These are phyloP conservation scores for Lucilia cuprina DNA, from an alignment of 1,140 invertebrate genomes.

Conservation along the genomic window DNA sequence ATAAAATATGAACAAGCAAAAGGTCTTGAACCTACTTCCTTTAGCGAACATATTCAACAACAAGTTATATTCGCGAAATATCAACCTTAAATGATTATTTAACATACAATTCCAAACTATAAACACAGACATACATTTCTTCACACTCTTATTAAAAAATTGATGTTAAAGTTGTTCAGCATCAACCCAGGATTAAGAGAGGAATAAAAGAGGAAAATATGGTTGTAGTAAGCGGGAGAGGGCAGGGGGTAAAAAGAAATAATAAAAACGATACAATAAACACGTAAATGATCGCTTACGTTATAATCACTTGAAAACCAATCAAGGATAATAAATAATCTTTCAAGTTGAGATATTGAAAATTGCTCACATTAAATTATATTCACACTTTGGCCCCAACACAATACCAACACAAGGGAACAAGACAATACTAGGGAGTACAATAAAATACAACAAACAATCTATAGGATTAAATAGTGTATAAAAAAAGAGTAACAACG, in stretches of 20 bases:
- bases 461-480: background rate
- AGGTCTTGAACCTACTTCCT: slow-evolving; percentile 36
- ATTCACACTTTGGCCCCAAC: slow-evolving; percentile 60
- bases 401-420: slow-evolving; percentile 16
- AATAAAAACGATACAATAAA: slow-evolving; percentile 42
- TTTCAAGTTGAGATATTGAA: slow-evolving; percentile 55
- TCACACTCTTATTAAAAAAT: too few species aligned
- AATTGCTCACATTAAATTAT: slow-evolving; percentile 62
- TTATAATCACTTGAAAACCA: slow-evolving; percentile 63
- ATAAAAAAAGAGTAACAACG: background rate
- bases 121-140: too few species aligned
- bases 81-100: slow-evolving; percentile 39
- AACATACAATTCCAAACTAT: slow-evolving; percentile 42
- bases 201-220: too few species aligned
- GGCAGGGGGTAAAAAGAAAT: slow-evolving; percentile 37
- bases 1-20: slow-evolving; percentile 21
- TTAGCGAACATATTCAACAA: slow-evolving; percentile 40
- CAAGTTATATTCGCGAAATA: slow-evolving; percentile 34
- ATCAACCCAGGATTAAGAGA: too few species aligned
- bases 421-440: background rate
- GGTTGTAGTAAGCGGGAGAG: background rate
- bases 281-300: slow-evolving; percentile 56
- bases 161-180: too few species aligned
- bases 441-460: background rate
- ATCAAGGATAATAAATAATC: slow-evolving; percentile 63